A percentile compares a stretch with the other conserved stretches of the same genome.
These are phyloP conservation scores for Griposia aprilina DNA, from an alignment of 2,888 invertebrate species.

Conservation along the genomic window DNA sequence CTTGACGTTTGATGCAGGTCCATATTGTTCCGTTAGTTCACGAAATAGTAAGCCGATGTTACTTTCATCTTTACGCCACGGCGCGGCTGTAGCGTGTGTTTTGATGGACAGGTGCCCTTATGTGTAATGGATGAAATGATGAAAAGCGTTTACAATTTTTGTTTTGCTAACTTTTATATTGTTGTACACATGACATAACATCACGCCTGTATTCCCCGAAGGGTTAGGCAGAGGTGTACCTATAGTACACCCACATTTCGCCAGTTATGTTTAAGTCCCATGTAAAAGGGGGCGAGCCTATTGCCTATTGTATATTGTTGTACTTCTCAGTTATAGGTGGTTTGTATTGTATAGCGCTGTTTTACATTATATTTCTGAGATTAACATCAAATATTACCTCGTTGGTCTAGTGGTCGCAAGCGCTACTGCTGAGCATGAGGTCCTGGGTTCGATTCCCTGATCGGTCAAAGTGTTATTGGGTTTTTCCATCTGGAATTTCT, in stretches of 20 bases:
- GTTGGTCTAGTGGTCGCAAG: too few species aligned
- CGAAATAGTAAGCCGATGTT: conserved; percentile 41
- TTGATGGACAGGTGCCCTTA: conserved; percentile 42
- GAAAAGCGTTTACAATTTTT: conserved; percentile 6
- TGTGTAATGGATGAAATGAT: neutral
- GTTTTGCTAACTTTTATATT: conserved; percentile 1
- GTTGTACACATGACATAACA: too few species aligned
- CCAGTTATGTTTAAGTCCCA: too few species aligned
- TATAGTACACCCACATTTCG: too few species aligned
- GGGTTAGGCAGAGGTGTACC: too few species aligned
- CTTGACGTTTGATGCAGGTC: conserved; percentile 56
- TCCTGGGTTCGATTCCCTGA: too few species aligned
- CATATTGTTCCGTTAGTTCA: conserved; percentile 40
- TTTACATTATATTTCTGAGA: neutral
- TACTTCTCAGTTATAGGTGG: neutral
- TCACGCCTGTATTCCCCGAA: too few species aligned
- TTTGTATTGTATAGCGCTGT: neutral
- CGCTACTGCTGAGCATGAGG: too few species aligned
- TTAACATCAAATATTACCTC: neutral
- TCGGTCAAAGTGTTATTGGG: too few species aligned
- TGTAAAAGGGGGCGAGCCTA: too few species aligned
- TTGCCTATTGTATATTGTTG: neutral
- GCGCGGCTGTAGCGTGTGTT: conserved; percentile 8
- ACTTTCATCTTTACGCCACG: conserved; percentile 40
- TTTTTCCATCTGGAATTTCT: too few species aligned